These are phyloP conservation scores for Petrocephalus sullivani DNA, from an alignment of 2,797 vertebrate genomes.

Conservation along the genomic window DNA sequence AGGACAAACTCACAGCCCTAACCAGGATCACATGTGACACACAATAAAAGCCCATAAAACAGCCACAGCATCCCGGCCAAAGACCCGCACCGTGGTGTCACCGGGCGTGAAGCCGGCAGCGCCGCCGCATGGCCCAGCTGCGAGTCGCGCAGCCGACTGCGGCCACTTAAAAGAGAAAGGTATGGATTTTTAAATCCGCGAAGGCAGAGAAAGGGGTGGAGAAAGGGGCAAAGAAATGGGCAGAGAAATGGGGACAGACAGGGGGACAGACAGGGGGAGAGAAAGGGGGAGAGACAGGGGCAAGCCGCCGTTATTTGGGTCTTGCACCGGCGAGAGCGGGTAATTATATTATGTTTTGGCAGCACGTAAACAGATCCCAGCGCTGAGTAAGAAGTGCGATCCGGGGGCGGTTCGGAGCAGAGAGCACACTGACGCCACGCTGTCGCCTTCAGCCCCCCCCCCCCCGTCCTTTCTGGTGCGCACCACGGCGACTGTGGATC, in stretches of 20 bases:
- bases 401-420: constrained; percentile 16
- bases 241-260: too few species aligned
- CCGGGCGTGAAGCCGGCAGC: constrained; percentile 21
- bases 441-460: not conserved
- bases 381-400: constrained; percentile 25
- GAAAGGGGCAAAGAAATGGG: too few species aligned
- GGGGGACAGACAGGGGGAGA: too few species aligned
- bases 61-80: not conserved
- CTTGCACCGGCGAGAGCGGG: constrained; percentile 38
- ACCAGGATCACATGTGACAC: constrained; percentile 2
- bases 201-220: constrained; percentile 24
- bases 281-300: constrained; percentile 27
- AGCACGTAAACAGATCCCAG: constrained; percentile 36
- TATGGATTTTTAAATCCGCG: constrained; percentile 17
- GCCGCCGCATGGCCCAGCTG: not conserved
- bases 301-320: constrained; percentile 40
- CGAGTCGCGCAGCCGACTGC: constrained; percentile 14
- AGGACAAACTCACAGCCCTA: constrained; percentile 15
- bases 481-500: constrained; percentile 3
- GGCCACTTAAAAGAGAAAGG: constrained; percentile 17
- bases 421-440: constrained; percentile 25
- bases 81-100: constrained; percentile 13
- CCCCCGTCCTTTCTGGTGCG: not conserved
- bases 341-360: constrained; percentile 45
- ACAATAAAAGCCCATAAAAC: constrained; percentile 18